Base-by-base conservation (phyloP, 1,140 invertebrate genomes). In the Euwallacea fornicatus region DNA sequence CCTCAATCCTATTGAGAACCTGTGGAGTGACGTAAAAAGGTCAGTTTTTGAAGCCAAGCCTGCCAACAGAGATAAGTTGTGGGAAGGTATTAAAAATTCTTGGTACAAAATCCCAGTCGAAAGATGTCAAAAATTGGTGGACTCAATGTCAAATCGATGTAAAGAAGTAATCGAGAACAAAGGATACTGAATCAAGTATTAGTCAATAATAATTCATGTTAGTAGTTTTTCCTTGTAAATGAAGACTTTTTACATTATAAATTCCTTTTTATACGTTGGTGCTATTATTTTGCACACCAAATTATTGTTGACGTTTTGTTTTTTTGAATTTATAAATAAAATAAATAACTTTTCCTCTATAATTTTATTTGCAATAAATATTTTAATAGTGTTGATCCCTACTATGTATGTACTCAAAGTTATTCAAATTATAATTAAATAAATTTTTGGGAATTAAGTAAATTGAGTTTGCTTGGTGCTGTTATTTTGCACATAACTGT, bases 111-210 rank as follows among this genome's bases (percentile, higher is more conserved):
- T 50, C 46, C 46, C 46, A 11, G 46, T 50, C 9, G 46, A 10
- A 50, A 50, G 46, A 50, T 50, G 46, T 6, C 46, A 50, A 50
- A 50, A 50, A 13, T 50, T 50, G 46, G 46, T 50, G 46, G 46
- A 50, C 46, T 50, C 46, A 50, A 50, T 50, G 46, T 13, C 1
- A 50, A 50, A 50, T 50, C 46, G 46, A 4, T 33, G 21, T 33
- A 33, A 33, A 33, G 21, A 33, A 33, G 21, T 33, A 33, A 33
- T 33, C 21, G 4, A 33, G 21, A 33, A 33, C 21, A 33, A 33
- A 33, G 21, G 21, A 33, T 33, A 33, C 21, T 33, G 1, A 33
- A 33, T 33, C 21, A 33, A 33, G 21, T 33, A 33, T 33, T 33
- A 33, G 21, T 33, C 4, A 33, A 33, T 33, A 33, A 4, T 33